These are phyloP conservation scores for Geotrupes spiniger DNA, from an alignment of 2,888 invertebrate genomes.

Conservation along the genomic window DNA sequence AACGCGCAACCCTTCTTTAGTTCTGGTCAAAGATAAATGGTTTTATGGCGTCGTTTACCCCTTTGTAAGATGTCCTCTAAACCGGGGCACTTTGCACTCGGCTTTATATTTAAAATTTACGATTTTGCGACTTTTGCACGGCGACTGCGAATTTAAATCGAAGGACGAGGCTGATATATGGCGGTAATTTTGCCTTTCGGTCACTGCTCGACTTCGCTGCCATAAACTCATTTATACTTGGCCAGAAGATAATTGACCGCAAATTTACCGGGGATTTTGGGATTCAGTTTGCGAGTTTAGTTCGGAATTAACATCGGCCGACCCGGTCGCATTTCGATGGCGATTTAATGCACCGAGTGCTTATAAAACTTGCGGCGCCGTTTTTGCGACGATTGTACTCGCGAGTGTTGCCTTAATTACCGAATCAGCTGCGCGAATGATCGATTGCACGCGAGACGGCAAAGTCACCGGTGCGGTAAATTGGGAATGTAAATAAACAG, in stretches of 20 bases:
- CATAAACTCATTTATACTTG: conserved; percentile 51
- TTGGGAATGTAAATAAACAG: too few relatives aligned
- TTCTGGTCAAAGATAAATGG: conserved; percentile 30
- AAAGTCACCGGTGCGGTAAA: too few relatives aligned
- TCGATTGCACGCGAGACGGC: too few relatives aligned
- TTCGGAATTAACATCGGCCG: conserved; percentile 20
- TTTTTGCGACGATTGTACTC: too few relatives aligned
- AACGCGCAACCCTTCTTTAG: conserved; percentile 22
- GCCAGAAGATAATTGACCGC: conserved; percentile 51
- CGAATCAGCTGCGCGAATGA: too few relatives aligned
- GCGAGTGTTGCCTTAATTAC: too few relatives aligned
- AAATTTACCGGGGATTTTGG: conserved; percentile 49
- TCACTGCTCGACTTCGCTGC: conserved; percentile 45
- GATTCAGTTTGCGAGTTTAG: conserved; percentile 38
- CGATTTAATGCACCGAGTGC: conserved; percentile 18
- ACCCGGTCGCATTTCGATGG: conserved; percentile 10
- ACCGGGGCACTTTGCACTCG: conserved; percentile 19
- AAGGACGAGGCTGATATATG: conserved; percentile 43
- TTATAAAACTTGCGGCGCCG: too few relatives aligned
- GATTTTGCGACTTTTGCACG: conserved; percentile 14
- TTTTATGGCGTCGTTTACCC: conserved; percentile 30
- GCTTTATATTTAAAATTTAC: conserved; percentile 16
- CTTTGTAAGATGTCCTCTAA: conserved; percentile 25
- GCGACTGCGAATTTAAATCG: conserved; percentile 37
- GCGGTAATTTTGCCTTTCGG: conserved; percentile 46